Percentiles rank a stretch among this genome's conserved stretches.
Conservation (phyloP, 2,888 invertebrate species). For the Drosophila bunnanda region DNA sequence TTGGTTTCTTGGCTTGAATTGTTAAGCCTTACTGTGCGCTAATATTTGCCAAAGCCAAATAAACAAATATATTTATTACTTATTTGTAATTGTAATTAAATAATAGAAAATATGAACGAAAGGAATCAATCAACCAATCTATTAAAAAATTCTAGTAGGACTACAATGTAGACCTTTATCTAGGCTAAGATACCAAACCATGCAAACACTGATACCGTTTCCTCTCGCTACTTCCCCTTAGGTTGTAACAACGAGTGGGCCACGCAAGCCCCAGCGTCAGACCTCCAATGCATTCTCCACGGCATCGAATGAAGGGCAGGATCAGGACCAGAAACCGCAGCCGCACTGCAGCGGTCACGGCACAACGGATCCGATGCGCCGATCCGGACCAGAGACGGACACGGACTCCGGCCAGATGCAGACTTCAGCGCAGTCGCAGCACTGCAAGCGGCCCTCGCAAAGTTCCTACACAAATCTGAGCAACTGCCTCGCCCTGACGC, state of each 20-base stretch:
- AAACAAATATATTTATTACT: background rate
- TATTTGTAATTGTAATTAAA: background rate
- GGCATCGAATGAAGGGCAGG: constrained; percentile 78
- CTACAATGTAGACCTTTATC: constrained; percentile 9
- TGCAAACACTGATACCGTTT: constrained; percentile 11
- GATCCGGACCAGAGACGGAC: constrained; percentile 32
- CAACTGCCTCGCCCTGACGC: constrained; percentile 84
- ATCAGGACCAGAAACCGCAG: constrained; percentile 50
- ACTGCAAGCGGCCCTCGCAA: constrained; percentile 82
- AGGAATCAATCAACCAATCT: constrained; percentile 19
- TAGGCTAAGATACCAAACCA: background rate
- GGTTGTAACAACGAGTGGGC: constrained; percentile 92
- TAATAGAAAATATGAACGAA: background rate
- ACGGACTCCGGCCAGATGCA: constrained; percentile 35
- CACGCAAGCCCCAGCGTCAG: constrained; percentile 90
- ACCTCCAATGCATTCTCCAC: constrained; percentile 84
- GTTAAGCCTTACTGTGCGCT: background rate
- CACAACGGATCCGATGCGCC: constrained; percentile 28
- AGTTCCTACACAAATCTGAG: constrained; percentile 86
- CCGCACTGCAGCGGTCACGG: constrained; percentile 43
- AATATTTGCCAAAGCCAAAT: background rate
- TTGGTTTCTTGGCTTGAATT: background rate
- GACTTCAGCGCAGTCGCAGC: constrained; percentile 22
- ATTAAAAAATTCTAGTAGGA: constrained; percentile 28
- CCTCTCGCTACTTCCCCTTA: constrained; percentile 70